These are phyloP conservation scores for Apodemia duryi DNA, from an alignment of 2,888 invertebrate species.

Conservation along the genomic window DNA sequence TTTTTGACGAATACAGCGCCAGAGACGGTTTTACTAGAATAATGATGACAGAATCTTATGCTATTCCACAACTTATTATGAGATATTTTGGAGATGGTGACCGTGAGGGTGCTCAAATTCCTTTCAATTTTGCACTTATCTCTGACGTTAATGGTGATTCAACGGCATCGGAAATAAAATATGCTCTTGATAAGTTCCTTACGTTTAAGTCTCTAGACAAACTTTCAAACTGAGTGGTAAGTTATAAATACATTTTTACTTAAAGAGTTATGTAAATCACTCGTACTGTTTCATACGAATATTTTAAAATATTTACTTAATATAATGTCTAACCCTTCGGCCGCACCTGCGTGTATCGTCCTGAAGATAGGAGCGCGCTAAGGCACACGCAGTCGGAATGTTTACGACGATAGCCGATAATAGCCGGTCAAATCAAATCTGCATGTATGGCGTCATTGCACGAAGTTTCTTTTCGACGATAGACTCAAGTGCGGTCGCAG, in stretches of 20 bases:
- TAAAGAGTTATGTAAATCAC: too few relatives aligned
- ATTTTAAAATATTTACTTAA: too few relatives aligned
- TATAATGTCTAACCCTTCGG: too few relatives aligned
- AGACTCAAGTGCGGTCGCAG: too few relatives aligned
- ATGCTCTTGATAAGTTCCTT: slow-evolving; percentile 82
- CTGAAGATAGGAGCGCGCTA: too few relatives aligned
- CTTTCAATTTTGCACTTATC: slow-evolving; percentile 89
- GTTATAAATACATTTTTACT: slow-evolving; percentile 37
- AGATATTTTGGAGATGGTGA: slow-evolving; percentile 82
- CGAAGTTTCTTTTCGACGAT: too few relatives aligned
- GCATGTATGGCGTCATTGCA: too few relatives aligned
- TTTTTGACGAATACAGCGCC: slow-evolving; percentile 74
- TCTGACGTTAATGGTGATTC: slow-evolving; percentile 78
- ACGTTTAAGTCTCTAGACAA: slow-evolving; percentile 80
- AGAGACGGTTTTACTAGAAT: slow-evolving; percentile 73
- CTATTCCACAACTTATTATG: slow-evolving; percentile 78
- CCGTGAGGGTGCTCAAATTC: slow-evolving; percentile 83
- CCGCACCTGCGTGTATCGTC: too few relatives aligned
- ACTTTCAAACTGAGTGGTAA: slow-evolving; percentile 88
- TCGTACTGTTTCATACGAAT: too few relatives aligned
- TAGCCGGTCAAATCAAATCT: too few relatives aligned
- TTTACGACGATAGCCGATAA: too few relatives aligned
- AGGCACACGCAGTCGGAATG: too few relatives aligned
- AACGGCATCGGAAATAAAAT: slow-evolving; percentile 80
- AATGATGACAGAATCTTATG: slow-evolving; percentile 89